Base-by-base conservation (phyloP, 2,113 vertebrate genomes). In the Noctilio leporinus region DNA sequence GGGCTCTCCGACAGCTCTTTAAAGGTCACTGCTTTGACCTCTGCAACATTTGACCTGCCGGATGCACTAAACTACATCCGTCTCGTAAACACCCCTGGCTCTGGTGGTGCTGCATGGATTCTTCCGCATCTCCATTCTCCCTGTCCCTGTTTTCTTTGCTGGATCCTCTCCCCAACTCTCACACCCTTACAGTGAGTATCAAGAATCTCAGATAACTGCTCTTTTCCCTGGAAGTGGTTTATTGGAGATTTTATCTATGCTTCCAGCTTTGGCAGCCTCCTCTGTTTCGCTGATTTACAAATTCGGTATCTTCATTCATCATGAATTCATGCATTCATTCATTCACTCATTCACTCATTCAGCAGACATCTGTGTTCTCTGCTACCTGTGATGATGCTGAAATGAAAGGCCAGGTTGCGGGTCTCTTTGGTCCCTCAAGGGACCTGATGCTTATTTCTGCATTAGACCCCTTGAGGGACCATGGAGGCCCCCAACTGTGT, bases 41-140 rank as follows among this genome's bases (percentile, higher is more conserved):
- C 40, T 20, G 1, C 28, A 47, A 51, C 40, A 3, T 38, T 55
- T 59, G 11, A 43, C 17, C 30, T 40, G 55, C 49, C 26, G 40
- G n/a, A 15, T 10, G 28, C 10, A 0, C 10, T 40, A 22, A 30
- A 67, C 33, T 19, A 12, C n/a, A 15, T 6, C 26, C 57, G 6
- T 53, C 12, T 1, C 0, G 0, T 7, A 4, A 4, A n/a, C 33
- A 6, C 4, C 59, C 49, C 47, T 49, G 55, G n/a, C 62, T 45
- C 47, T 8, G 19, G 14, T 4, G 26, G 64, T 14, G 7, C 33
- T 5, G 3, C 4, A 2, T 1, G 33, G 22, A 1, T 17, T 59
- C 12, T 19, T 53, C 51, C 49, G 15, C 45, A 4, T 1, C 26
- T 72, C 73, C 9, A 17, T 49, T 28, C 57, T 19, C 51, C 55